Conservation (phyloP, 64 coral and sea anemone species). For the Porites australiensis region DNA sequence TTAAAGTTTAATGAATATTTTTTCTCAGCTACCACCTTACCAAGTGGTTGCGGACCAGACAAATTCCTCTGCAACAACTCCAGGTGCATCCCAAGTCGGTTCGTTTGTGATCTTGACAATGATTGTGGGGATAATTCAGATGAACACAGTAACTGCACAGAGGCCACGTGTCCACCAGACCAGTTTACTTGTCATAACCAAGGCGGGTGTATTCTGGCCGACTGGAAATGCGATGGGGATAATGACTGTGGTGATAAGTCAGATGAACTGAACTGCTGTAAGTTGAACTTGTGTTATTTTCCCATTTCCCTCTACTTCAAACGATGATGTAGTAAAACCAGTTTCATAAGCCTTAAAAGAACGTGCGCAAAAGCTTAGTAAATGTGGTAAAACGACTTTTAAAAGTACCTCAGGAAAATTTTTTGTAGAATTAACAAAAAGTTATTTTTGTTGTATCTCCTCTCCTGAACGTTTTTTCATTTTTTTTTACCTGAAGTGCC, state of each 20-base stretch:
- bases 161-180: conserved; percentile 22
- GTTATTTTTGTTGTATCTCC: no score
- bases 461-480: no score
- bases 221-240: conserved; percentile 77
- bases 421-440: no score
- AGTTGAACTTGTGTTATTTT: not conserved
- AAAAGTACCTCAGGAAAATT: no score
- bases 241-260: conserved; percentile 75
- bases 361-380: no score
- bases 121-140: conserved; percentile 78
- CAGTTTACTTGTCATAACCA: conserved; percentile 63
- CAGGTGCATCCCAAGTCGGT: conserved; percentile 28
- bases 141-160: conserved; percentile 48
- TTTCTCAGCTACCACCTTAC: not conserved
- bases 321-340: no score
- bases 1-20: not conserved
- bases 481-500: no score
- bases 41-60: conserved; percentile 4
- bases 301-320: not conserved
- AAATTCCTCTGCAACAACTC: conserved; percentile 66
- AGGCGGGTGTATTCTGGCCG: conserved; percentile 21
- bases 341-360: no score
- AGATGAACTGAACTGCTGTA: conserved; percentile 82
- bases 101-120: conserved; percentile 59
- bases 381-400: no score